phyloP scores from a whole-genome alignment of 2,113 vertebrate genomes.

The Hystrix cristata region DNA sequence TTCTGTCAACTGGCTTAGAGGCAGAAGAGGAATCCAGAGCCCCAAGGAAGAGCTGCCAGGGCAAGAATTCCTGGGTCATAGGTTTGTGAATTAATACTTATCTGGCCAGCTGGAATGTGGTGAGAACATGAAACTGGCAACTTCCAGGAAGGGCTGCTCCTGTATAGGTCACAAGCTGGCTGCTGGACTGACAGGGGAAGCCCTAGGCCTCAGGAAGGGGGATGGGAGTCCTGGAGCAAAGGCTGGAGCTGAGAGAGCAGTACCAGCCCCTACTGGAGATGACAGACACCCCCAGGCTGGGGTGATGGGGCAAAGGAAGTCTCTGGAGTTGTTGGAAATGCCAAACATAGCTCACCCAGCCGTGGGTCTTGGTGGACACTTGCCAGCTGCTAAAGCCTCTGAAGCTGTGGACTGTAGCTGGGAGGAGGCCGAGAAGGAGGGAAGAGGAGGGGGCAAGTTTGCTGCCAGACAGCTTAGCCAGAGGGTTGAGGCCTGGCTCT shows the following conservation, averaged over 20 bases:
- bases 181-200: background rate
- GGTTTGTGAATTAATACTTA: background rate
- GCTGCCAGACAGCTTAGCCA: background rate
- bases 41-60: background rate
- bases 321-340: background rate
- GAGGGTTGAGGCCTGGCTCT: background rate
- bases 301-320: background rate
- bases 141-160: background rate
- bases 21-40: background rate
- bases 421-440: background rate
- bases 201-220: background rate
- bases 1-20: background rate
- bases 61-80: background rate
- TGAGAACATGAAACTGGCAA: background rate
- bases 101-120: background rate
- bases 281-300: background rate
- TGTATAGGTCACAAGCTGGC: background rate
- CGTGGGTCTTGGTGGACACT: background rate
- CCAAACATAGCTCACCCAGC: background rate
- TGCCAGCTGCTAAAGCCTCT: constrained; percentile 21
- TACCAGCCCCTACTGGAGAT: background rate
- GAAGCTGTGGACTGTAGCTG: background rate
- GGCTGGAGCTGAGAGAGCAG: background rate
- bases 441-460: constrained; percentile 8
- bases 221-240: background rate